Base-by-base conservation (phyloP, 1,140 invertebrate genomes). In the Anastatus disparis region DNA sequence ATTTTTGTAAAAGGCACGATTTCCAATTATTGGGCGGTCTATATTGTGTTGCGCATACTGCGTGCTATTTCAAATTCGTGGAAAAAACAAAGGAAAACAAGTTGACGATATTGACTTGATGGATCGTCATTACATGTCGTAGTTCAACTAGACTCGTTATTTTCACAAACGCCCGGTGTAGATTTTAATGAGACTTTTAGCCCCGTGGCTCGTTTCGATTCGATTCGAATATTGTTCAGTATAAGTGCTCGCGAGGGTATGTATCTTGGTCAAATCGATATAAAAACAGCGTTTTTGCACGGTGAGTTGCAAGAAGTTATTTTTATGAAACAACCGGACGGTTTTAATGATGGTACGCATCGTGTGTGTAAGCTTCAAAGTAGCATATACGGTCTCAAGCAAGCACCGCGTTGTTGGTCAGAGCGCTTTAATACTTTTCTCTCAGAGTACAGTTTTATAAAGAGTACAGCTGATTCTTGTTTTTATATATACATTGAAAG, bases 231-330 rank as follows among this genome's bases (percentile, higher is more conserved):
- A 31, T 4, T 62, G 2, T 17, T n/a, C n/a, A n/a, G 27, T 44
- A 15, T 66, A n/a, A 27, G 38, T 10, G 55, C 53, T 10, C 24
- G 15, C 2, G 20, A 65, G 26, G 44, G 50, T 13, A 46, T 69
- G 40, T 1, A 15, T 38, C 12, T 73, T 6, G 20, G 40, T 3
- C 75, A 81, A 17, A 73, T 81, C 15, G 81, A 83, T 66, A 73
- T 84, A 13, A 75, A 76, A 71, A 79, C 74, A 10, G 82, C 82
- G 6, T 84, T 82, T 71, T 70, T 84, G 13, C 76, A 83, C 63
- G 77, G 79, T 22, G 40, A 74, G 6, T 61, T 84, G 46, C 62
- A 83, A 0, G 78, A 84, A 61, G 67, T 74, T 22, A 71, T 82
- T 2, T 82, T 75, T 55, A 81, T 85, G 77, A 40, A 78, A 53